phyloP scores from a whole-genome alignment of 2,888 invertebrate species.

The Andrena praecox region DNA sequence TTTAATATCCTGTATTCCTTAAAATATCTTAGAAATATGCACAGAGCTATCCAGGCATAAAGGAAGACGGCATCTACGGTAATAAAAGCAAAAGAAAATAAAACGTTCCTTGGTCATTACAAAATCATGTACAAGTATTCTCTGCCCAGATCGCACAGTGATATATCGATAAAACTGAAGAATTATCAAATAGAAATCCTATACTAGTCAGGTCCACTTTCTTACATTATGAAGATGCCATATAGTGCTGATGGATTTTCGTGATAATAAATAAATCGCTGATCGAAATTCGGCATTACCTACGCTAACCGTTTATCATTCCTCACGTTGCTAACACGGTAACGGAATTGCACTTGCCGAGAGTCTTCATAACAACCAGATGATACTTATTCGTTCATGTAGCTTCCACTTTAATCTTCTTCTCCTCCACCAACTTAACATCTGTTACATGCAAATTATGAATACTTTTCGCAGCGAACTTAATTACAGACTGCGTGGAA shows the following conservation, averaged over 20 bases:
- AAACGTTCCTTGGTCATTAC: slow-evolving; percentile 45
- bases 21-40: slow-evolving; percentile 38
- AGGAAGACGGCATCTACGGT: slow-evolving; percentile 55
- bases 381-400: slow-evolving; percentile 13
- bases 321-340: slow-evolving; percentile 22
- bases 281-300: slow-evolving; percentile 33
- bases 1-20: slow-evolving; percentile 56
- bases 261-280: slow-evolving; percentile 65
- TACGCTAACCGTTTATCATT: slow-evolving; percentile 21
- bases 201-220: slow-evolving; percentile 61
- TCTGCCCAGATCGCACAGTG: slow-evolving; percentile 41
- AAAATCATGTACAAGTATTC: slow-evolving; percentile 55
- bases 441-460: slow-evolving; percentile 93
- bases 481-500: slow-evolving; percentile 92
- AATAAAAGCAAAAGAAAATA: slow-evolving; percentile 53
- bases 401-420: slow-evolving; percentile 72
- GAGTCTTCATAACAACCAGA: slow-evolving; percentile 28
- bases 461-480: slow-evolving; percentile 93
- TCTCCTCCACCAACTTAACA: slow-evolving; percentile 90
- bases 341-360: slow-evolving; percentile 63
- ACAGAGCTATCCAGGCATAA: slow-evolving; percentile 47
- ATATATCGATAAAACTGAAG: slow-evolving; percentile 48
- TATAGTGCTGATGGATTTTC: slow-evolving; percentile 47
- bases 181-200: slow-evolving; percentile 60
- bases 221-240: slow-evolving; percentile 47